Conservation (phyloP, 2,888 invertebrate genomes). For the Melitaea athalia region DNA sequence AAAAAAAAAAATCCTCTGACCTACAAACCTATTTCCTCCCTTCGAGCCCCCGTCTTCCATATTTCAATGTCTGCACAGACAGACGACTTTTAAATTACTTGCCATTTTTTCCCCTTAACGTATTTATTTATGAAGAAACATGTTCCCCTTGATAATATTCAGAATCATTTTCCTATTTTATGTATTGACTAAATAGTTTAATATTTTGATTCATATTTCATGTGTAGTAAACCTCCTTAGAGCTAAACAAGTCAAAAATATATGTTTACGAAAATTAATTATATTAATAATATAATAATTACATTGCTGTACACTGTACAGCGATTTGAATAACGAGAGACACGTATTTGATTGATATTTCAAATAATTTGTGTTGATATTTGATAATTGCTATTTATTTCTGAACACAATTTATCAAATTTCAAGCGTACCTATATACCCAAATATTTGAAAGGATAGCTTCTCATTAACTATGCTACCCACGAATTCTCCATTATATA, state of each 20-base stretch:
- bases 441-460: constrained; percentile 6
- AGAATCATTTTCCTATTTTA: neutral
- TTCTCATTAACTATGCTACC: constrained; percentile 7
- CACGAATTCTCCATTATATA: constrained; percentile 6
- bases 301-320: too few species aligned
- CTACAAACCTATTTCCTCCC: constrained; percentile 62
- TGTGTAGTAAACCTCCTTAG: too few species aligned
- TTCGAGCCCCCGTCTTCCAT: constrained; percentile 19
- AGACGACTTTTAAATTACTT: constrained; percentile 11
- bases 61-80: constrained; percentile 19
- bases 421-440: neutral
- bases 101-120: neutral
- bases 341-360: too few species aligned
- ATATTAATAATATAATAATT: too few species aligned
- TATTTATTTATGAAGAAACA: neutral
- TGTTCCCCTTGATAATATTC: neutral
- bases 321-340: too few species aligned
- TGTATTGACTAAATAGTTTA: too few species aligned
- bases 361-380: too few species aligned
- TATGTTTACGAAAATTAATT: too few species aligned
- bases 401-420: neutral
- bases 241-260: too few species aligned
- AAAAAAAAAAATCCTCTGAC: constrained; percentile 50
- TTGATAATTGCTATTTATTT: too few species aligned
- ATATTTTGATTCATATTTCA: too few species aligned